Base-by-base conservation (phyloP, 1,140 invertebrate species). In the Drosophila ogumai region DNA sequence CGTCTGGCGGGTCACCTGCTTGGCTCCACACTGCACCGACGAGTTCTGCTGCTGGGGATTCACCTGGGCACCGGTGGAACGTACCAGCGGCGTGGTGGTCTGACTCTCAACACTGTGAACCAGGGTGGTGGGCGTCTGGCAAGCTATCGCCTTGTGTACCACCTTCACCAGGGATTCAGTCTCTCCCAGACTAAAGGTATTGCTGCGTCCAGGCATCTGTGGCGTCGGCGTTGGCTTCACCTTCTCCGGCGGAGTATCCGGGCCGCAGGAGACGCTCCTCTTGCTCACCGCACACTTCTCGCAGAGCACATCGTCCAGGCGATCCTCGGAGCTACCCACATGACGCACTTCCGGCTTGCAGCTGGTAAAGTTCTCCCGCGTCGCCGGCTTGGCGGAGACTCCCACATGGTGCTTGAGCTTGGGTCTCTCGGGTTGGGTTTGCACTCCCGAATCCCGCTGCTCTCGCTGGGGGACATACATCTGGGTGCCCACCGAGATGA, bases 211-310 rank as follows among this genome's bases (percentile, higher is more conserved):
- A 13, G 56, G 77, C 71, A 90, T 43, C 44, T 77, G 84, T 3
- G 77, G 65, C 6, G 74, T 1, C 13, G 73, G 5, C 10, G 72
- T 3, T 1, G 77, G 47, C 25, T 88, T 91, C 0, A 86, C 56
- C 47, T 68, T 82, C 17, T 72, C 71, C 55, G 49, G 46, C 10
- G 84, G 77, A 22, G 84, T 82, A 13, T 93, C 86, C 3, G 91
- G 81, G 32, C 93, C 93, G n/a, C 93, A 91, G 54, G 82, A 93
- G 9, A 94, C 79, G 38, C 78, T 92, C n/a, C 78, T 82, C 63
- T 93, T 94, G 32, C 66, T 65, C 0, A 92, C 75, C 15, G 88
- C 92, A 82, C 94, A 95, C 84, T 93, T 94, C 13, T 93, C 92
- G 85, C 94, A 95, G 13, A 93, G 74, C 25, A 92, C 85, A 59